Base-by-base conservation (phyloP, 2,797 vertebrate genomes). In the Hafferia zeledoni region DNA sequence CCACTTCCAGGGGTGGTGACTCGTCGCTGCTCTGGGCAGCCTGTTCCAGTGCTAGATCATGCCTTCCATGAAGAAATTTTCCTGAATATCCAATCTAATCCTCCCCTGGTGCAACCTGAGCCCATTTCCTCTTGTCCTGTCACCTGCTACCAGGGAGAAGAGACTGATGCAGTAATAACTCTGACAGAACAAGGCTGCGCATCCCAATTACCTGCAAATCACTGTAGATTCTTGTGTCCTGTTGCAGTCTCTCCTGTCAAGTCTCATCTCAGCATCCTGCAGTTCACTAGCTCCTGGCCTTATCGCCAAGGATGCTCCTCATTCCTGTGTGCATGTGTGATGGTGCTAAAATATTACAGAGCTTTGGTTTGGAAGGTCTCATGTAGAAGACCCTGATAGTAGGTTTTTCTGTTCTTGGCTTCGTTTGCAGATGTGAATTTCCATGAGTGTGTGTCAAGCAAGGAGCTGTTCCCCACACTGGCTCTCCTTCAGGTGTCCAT, bases 401-500 rank as follows among this genome's bases (percentile, higher is more conserved):
- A 31, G 12, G 1, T 3, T 37, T 25, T 53, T 31, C 63, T 84
- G 15, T 74, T 80, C 77, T 52, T 82, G 47, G 1, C 50, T n/a
- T 77, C 22, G 37, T 87, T 84, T 63, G 44, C 96, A 98, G 98
- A 98, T 70, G 53, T 89, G 67, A 98, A 96, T 87, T 94, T 97
- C 79, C 96, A 97, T 0, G 91, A 98, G 31, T 98, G 98, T n/a
- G 96, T 97, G 47, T 94, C 61, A 5, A 98, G 98, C 65, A 96
- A 98, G 75, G 97, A 98, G 72, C 91, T 96, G 31, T 98, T 98
- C 89, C 97, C 97, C 56, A 97, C 95, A 0, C 79, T 94, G 33
- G 96, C 97, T 10, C 67, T 97, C 57, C 95, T 98, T 61, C 97
- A 98, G 82, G 97, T 97, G 20, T 98, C 98, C 2, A 14, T 97